Evolutionary conservation across 2,888 invertebrate species (phyloP).

Genomic region (Sphaeridia pumilis): DNA sequence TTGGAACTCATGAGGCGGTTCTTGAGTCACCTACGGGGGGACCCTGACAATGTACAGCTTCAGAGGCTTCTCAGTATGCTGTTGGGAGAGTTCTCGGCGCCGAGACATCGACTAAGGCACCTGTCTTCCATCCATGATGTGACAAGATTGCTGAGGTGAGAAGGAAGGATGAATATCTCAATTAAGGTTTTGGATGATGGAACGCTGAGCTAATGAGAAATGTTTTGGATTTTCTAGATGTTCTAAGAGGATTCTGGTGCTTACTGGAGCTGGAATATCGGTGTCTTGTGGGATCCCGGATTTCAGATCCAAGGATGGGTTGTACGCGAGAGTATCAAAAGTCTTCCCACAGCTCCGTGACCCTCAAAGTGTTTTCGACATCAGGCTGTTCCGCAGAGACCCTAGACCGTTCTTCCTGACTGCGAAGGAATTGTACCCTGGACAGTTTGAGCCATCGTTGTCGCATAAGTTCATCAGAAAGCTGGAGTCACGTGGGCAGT

Average conservation of each 20-base stretch:
- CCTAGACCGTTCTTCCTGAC: constrained; percentile 83
- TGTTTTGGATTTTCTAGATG: constrained; percentile 40
- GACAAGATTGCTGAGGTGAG: constrained; percentile 49
- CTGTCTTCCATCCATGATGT: constrained; percentile 65
- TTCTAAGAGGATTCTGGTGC: constrained; percentile 63
- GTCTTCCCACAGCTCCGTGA: constrained; percentile 81
- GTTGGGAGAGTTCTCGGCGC: constrained; percentile 44
- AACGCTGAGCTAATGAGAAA: too few species aligned
- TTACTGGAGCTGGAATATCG: constrained; percentile 71
- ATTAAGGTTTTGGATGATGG: too few species aligned
- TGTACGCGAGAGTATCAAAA: constrained; percentile 69
- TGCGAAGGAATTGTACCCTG: constrained; percentile 81
- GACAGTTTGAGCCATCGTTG: constrained; percentile 71
- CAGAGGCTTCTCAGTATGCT: constrained; percentile 31
- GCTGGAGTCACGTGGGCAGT: constrained; percentile 62
- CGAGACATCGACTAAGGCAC: constrained; percentile 52
- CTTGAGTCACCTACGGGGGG: constrained; percentile 28
- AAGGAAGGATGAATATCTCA: not conserved
- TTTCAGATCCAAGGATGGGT: constrained; percentile 73
- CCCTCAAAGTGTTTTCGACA: constrained; percentile 77
- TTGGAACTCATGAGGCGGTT: constrained; percentile 32
- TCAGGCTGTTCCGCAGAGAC: constrained; percentile 63
- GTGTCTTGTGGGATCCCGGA: constrained; percentile 78
- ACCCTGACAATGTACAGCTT: constrained; percentile 33
- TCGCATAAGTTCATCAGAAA: constrained; percentile 74